phyloP scores from a whole-genome alignment of 2,113 vertebrate genomes.

The Oryzias celebensis region DNA sequence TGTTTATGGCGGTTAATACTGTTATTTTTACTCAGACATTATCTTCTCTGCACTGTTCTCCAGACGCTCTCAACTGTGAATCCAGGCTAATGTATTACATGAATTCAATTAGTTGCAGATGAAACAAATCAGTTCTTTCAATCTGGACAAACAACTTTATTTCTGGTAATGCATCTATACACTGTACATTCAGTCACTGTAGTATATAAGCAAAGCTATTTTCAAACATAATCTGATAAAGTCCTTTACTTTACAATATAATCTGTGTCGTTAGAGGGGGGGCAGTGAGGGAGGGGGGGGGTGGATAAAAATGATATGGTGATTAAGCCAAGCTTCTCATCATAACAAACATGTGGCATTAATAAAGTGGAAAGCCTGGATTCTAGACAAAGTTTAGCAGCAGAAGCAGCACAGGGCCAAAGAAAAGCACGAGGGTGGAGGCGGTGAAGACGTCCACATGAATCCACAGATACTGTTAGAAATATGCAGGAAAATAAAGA shows the following conservation, averaged over 20 bases:
- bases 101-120: too few species aligned
- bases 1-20: too few species aligned
- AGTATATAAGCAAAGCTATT: slow-evolving; percentile 94
- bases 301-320: slow-evolving; percentile 51
- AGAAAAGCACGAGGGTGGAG: slow-evolving; percentile 77
- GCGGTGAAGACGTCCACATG: slow-evolving; percentile 44
- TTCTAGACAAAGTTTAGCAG: slow-evolving; percentile 90
- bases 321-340: slow-evolving; percentile 86
- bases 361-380: slow-evolving; percentile 93
- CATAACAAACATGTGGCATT: slow-evolving; percentile 88
- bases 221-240: slow-evolving; percentile 93
- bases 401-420: slow-evolving; percentile 86
- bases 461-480: slow-evolving; percentile 61
- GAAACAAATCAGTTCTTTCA: slow-evolving; percentile 12
- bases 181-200: slow-evolving; percentile 97
- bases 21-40: too few species aligned
- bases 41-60: too few species aligned
- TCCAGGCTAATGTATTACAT: too few species aligned
- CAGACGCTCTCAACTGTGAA: too few species aligned
- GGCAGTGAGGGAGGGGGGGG: slow-evolving; percentile 23
- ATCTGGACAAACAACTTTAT: slow-evolving; percentile 95
- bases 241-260: slow-evolving; percentile 92
- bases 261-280: slow-evolving; percentile 74
- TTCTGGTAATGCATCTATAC: slow-evolving; percentile 96
- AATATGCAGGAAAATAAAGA: slow-evolving; percentile 70